Conservation (phyloP, 2,888 invertebrate genomes). For the Glyphotaelius pellucidus region DNA sequence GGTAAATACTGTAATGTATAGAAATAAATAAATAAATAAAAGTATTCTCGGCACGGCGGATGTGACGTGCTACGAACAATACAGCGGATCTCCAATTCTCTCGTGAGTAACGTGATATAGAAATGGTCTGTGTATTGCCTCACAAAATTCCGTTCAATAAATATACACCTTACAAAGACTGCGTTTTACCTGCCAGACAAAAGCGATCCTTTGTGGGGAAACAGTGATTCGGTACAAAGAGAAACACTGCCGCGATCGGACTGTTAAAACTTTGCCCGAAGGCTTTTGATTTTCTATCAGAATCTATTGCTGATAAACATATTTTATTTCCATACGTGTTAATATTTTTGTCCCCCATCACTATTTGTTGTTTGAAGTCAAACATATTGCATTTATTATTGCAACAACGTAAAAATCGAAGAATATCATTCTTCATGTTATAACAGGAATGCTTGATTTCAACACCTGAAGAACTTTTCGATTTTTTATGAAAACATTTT, state of each 20-base stretch:
- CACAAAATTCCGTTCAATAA: slow-evolving; percentile 29
- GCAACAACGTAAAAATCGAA: not conserved
- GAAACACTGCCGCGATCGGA: not conserved
- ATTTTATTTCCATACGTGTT: too few relatives aligned
- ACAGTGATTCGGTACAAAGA: slow-evolving; percentile 3
- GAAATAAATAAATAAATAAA: too few relatives aligned
- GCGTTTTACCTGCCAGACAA: slow-evolving; percentile 9
- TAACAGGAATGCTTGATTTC: too few relatives aligned
- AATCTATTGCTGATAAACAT: not conserved
- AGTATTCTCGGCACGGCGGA: slow-evolving; percentile 31
- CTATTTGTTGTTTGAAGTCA: too few relatives aligned
- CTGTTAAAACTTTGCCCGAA: not conserved
- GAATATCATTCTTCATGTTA: not conserved
- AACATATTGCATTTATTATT: not conserved
- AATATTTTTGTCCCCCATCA: too few relatives aligned
- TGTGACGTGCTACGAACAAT: slow-evolving; percentile 25
- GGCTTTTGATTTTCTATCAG: not conserved
- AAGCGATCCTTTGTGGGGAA: not conserved
- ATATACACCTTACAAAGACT: slow-evolving; percentile 19
- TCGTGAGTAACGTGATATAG: slow-evolving; percentile 5
- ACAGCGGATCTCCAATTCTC: slow-evolving; percentile 15
- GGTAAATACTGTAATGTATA: too few relatives aligned
- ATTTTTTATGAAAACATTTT: too few relatives aligned
- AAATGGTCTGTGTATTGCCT: slow-evolving; percentile 1
- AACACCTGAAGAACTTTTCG: too few relatives aligned